Base-by-base conservation (phyloP, 2,797 vertebrate species). In the Petrocephalus sullivani region DNA sequence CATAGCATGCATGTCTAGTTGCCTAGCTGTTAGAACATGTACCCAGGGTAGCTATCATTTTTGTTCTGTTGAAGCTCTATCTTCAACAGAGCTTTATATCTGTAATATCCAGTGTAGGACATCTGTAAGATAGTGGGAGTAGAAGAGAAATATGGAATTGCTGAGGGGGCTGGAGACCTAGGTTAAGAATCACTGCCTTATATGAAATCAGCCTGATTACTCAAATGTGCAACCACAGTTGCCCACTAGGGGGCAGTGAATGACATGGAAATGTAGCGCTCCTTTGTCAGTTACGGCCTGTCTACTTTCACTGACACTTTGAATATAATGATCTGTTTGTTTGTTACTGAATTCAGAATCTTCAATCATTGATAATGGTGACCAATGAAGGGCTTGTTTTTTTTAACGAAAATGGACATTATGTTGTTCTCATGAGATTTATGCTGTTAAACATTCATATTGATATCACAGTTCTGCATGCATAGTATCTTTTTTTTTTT, bases 161-260 rank as follows among this genome's bases (percentile, higher is more conserved):
- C 75, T 81, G 16, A 46, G 37, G 3, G 37, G 71, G 37, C 5
- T 46, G 41, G 2, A n/a, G 41, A 7, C 75, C 75, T 49, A 49
- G 41, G 19, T 81, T 49, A 81, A 49, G 41, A 81, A 7, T 8
- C 19, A 49, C 37, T 81, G 75, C 75, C 41, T 46, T 81, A 54
- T 2, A 84, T 4, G 51, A 21, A 84, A 54, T 28, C n/a, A 49
- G 51, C 12, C 9, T 4, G 21, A 23, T 14, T 23, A 84, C 21
- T 14, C 9, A 51, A 23, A 51, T n/a, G 37, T 51, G 41, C 60
- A 33, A 21, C 19, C 41, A 46, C 19, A 49, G 21, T 78, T 0
- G 2, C 1, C 94, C 95, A 94, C 94, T 93, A 95, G 95, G 94
- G 95, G 95, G 95, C 95, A 94, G 92, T 94, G 93, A 94, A 91